A percentile compares a stretch with the other conserved stretches of the same genome.
These are phyloP conservation scores for Epinephelus lanceolatus DNA, from an alignment of 2,113 vertebrate genomes.

Conservation along the genomic window DNA sequence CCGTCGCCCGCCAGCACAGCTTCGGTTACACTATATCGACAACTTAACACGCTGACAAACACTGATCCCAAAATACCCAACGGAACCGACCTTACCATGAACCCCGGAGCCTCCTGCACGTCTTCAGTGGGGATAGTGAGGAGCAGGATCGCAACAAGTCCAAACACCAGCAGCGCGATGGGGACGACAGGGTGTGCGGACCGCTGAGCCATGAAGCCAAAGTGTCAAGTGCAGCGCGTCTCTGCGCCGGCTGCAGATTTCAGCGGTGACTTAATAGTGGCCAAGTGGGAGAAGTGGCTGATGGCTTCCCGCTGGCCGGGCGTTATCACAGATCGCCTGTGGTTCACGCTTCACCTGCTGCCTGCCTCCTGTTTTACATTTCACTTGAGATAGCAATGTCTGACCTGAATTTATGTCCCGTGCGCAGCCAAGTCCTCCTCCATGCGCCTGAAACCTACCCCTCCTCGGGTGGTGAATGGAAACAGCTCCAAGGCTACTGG, in stretches of 20 bases:
- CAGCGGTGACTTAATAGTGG: neutral
- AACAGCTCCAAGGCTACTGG: constrained; percentile 65
- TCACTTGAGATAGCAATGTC: constrained; percentile 36
- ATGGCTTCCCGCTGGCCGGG: constrained; percentile 12
- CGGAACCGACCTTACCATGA: constrained; percentile 86
- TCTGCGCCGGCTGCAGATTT: neutral
- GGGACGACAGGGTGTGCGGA: constrained; percentile 64
- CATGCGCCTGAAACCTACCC: neutral
- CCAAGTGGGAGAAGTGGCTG: constrained; percentile 11
- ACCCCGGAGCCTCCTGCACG: constrained; percentile 81
- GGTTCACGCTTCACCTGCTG: constrained; percentile 53
- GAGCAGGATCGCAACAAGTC: constrained; percentile 87
- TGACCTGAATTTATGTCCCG: constrained; percentile 23
- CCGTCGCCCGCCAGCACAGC: neutral
- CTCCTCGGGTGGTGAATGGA: neutral
- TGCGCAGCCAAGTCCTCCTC: constrained; percentile 18
- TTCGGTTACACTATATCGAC: constrained; percentile 1
- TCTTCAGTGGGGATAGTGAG: constrained; percentile 87
- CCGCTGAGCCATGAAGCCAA: constrained; percentile 68
- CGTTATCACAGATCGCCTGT: constrained; percentile 13
- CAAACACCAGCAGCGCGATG: constrained; percentile 83
- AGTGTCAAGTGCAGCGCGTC: neutral
- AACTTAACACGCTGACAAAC: neutral
- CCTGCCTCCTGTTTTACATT: constrained; percentile 57
- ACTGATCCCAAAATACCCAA: constrained; percentile 27